phyloP scores from a whole-genome alignment of 1,140 invertebrate genomes.

The Polyergus mexicanus region DNA sequence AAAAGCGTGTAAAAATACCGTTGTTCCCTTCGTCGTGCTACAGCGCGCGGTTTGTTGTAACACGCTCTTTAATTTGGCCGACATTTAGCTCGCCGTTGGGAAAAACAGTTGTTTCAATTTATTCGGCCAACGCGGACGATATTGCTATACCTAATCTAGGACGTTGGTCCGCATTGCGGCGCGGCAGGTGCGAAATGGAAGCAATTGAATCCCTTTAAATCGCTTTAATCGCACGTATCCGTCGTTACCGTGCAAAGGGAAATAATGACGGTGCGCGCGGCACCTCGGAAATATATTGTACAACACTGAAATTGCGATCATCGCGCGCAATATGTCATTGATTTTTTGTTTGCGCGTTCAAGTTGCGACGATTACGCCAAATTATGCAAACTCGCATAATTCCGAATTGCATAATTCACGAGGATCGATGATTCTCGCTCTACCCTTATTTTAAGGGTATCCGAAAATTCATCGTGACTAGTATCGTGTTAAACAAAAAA shows the following conservation, averaged over 20 bases:
- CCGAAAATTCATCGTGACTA: neutral
- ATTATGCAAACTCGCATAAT: conserved; percentile 18
- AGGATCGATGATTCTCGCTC: no score
- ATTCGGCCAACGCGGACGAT: conserved; percentile 37
- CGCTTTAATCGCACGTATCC: conserved; percentile 75
- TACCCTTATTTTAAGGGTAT: neutral
- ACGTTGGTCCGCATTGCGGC: conserved; percentile 29
- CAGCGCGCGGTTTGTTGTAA: conserved; percentile 37
- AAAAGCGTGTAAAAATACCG: conserved; percentile 45
- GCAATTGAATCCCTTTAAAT: conserved; percentile 75
- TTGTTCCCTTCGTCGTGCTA: conserved; percentile 6
- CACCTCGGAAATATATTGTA: conserved; percentile 18
- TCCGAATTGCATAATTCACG: neutral
- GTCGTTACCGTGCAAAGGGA: conserved; percentile 42
- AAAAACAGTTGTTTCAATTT: conserved; percentile 68
- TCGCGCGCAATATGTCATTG: conserved; percentile 1
- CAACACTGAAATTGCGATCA: conserved; percentile 45
- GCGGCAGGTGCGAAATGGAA: conserved; percentile 53
- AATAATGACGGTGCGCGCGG: conserved; percentile 44
- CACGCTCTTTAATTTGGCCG: conserved; percentile 68
- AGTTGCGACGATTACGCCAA: neutral
- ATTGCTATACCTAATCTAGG: conserved; percentile 3
- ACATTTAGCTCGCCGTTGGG: conserved; percentile 58
- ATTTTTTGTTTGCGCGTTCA: conserved; percentile 4
- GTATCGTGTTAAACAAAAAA: neutral